A percentile compares a stretch with the other conserved stretches of the same genome.
Evolutionary conservation across 1,140 invertebrate genomes (phyloP).

Genomic region (Diorhabda elongata): DNA sequence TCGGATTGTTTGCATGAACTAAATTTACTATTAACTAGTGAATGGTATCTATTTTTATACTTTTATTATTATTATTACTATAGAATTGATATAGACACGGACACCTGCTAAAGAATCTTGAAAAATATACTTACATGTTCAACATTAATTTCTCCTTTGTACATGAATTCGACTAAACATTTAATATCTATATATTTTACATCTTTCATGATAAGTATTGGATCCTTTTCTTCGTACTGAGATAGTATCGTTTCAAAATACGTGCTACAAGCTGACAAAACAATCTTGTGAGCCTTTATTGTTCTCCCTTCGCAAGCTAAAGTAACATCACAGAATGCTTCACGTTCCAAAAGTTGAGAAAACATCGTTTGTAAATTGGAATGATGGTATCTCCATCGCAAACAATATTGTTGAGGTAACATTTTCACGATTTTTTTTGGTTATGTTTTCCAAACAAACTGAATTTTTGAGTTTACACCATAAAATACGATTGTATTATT

Average conservation of each 20-base stretch:
- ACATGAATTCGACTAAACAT: conserved; percentile 90
- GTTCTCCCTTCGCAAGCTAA: conserved; percentile 84
- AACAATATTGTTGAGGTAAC: conserved; percentile 82
- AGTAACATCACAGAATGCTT: conserved; percentile 87
- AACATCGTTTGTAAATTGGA: conserved; percentile 87
- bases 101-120: not conserved
- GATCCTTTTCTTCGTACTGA: conserved; percentile 82
- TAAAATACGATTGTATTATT: not conserved
- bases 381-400: conserved; percentile 88
- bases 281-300: conserved; percentile 83
- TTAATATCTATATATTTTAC: conserved; percentile 79
- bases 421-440: conserved; percentile 49
- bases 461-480: not conserved
- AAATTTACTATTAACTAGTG: no score
- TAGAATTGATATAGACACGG: not conserved
- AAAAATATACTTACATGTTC: conserved; percentile 71
- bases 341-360: conserved; percentile 78
- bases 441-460: conserved; percentile 19
- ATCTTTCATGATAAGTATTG: conserved; percentile 80
- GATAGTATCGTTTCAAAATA: conserved; percentile 85
- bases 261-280: conserved; percentile 75
- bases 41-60: no score
- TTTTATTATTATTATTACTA: no score
- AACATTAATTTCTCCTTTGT: conserved; percentile 92
- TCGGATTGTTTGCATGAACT: no score